Percentiles rank a stretch among this genome's conserved stretches.
phyloP scores from a whole-genome alignment of 2,113 vertebrate species.

The Gavialis gangeticus region DNA sequence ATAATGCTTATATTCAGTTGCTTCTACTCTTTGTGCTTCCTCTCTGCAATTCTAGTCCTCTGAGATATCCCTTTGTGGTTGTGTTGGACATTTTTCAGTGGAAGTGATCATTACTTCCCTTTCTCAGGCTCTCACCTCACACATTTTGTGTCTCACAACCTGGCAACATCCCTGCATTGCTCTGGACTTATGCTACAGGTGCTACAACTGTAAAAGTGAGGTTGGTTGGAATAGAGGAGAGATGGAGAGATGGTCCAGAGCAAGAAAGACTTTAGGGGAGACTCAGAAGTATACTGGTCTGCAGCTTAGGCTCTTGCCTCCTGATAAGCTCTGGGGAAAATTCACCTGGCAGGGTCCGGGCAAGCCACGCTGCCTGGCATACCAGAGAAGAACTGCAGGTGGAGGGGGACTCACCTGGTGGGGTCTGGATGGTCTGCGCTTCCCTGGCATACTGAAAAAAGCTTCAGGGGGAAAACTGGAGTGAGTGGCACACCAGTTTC shows the following conservation, averaged over 20 bases:
- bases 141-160: not conserved
- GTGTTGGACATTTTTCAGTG: not conserved
- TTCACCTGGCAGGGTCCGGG: too few species aligned
- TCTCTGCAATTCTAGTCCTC: not conserved
- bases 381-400: too few species aligned
- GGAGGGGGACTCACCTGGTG: too few species aligned
- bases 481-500: too few species aligned
- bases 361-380: too few species aligned
- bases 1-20: accelerated
- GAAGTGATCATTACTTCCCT: not conserved
- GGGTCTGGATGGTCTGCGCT: too few species aligned
- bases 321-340: too few species aligned
- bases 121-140: not conserved
- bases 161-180: not conserved
- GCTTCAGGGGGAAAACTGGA: too few species aligned
- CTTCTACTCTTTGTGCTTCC: not conserved
- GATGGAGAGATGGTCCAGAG: not conserved
- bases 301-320: not conserved
- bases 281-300: not conserved
- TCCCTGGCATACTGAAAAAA: too few species aligned
- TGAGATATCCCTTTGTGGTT: not conserved
- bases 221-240: not conserved
- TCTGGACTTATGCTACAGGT: not conserved
- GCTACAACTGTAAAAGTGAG: not conserved
- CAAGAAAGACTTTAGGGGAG: not conserved